Evolutionary conservation across 2,113 vertebrate genomes (phyloP).

Genomic region (Myrmecophaga tridactyla): DNA sequence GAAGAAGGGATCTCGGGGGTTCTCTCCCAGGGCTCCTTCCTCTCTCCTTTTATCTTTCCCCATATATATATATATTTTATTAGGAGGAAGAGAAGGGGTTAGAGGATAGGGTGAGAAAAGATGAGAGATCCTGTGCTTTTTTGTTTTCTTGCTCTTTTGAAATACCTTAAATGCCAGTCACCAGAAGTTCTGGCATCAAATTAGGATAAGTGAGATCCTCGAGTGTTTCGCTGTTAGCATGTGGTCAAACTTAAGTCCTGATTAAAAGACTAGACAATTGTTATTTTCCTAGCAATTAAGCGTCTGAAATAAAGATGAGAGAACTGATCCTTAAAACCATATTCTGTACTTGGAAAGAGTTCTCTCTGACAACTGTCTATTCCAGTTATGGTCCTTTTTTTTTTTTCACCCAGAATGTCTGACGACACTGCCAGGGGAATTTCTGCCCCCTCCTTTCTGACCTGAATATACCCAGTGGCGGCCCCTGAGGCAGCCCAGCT

Average conservation of each 20-base stretch:
- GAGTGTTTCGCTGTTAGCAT: not conserved
- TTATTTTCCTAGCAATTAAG: constrained; percentile 38
- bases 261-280: not conserved
- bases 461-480: constrained; percentile 48
- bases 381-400: not conserved
- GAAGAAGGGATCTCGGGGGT: not conserved
- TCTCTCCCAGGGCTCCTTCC: not conserved
- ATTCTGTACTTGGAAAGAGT: not conserved
- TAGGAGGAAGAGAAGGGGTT: not conserved
- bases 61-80: not conserved
- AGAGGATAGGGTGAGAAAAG: not conserved
- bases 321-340: not conserved
- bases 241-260: not conserved
- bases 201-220: not conserved
- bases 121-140: not conserved
- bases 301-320: constrained; percentile 27
- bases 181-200: not conserved
- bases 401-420: not conserved
- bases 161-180: constrained; percentile 29
- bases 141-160: not conserved
- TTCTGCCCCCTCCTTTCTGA: constrained; percentile 66
- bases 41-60: not conserved
- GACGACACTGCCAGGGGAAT: not conserved
- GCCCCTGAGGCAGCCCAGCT: constrained; percentile 42
- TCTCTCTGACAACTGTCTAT: not conserved